Evolutionary conservation across 2,888 invertebrate genomes (phyloP).

Genomic region (Aporophyla nigra): DNA sequence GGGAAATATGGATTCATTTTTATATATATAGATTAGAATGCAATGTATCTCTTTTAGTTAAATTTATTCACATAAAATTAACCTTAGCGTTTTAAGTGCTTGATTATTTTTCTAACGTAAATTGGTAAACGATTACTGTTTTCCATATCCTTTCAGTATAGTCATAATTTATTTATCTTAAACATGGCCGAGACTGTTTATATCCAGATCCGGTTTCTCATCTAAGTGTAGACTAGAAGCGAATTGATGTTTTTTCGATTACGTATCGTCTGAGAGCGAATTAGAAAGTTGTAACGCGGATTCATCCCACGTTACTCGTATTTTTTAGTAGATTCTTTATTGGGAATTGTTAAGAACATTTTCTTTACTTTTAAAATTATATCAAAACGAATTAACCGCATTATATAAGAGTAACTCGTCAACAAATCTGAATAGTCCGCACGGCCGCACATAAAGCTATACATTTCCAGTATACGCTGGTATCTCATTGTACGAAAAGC

Average conservation of each 20-base stretch:
- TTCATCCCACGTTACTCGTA: background rate
- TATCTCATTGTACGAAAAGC: no score
- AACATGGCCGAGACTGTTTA: conserved; percentile 10
- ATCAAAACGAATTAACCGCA: background rate
- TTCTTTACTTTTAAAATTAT: background rate
- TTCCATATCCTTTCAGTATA: background rate
- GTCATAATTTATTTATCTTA: background rate
- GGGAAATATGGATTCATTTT: no score
- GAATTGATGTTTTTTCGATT: conserved; percentile 15
- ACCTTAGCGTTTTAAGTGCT: background rate
- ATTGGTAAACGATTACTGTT: background rate
- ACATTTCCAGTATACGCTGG: no score
- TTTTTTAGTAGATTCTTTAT: background rate
- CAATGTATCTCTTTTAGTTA: background rate
- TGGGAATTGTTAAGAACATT: no score
- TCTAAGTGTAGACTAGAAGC: conserved; percentile 1
- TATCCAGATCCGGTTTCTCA: conserved; percentile 27
- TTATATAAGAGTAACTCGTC: background rate
- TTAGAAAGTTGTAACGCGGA: conserved; percentile 43
- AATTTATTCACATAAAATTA: background rate
- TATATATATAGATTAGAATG: no score
- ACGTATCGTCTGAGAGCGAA: conserved; percentile 19
- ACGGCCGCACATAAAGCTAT: no score
- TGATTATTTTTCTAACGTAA: background rate
- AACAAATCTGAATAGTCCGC: background rate